These are phyloP conservation scores for Catostylus mosaicus DNA, from an alignment of 30 jellyfish, hydroid and myxozoan species.

Conservation along the genomic window DNA sequence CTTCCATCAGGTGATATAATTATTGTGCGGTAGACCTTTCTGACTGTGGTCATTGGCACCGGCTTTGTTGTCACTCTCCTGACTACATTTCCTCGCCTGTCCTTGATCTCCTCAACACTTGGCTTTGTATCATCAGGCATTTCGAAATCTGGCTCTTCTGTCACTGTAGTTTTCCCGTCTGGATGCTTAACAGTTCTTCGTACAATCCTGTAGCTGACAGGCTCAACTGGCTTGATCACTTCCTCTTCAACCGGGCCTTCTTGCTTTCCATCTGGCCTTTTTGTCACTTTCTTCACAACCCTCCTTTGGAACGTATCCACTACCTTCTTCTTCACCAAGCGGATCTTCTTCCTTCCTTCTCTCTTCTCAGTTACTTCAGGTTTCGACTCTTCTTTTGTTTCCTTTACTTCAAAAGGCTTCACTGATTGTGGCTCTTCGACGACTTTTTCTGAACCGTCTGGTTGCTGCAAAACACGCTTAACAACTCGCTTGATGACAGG, in stretches of 20 bases:
- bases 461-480: slow-evolving; percentile 28
- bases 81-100: slow-evolving; percentile 70
- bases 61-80: slow-evolving; percentile 67
- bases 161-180: slow-evolving; percentile 31
- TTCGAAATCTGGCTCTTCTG: slow-evolving; percentile 58
- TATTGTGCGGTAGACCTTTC: slow-evolving; percentile 28
- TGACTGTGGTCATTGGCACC: slow-evolving; percentile 35
- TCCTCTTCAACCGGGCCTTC: slow-evolving; percentile 67
- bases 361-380: slow-evolving; percentile 63
- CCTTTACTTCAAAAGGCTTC: slow-evolving; percentile 46
- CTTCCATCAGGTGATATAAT: slow-evolving; percentile 36
- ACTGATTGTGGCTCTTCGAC: slow-evolving; percentile 34
- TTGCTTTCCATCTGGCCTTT: slow-evolving; percentile 47
- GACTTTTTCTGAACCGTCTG: slow-evolving; percentile 67
- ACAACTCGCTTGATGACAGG: slow-evolving; percentile 47
- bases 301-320: slow-evolving; percentile 60
- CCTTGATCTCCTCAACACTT: slow-evolving; percentile 67
- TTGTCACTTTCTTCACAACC: slow-evolving; percentile 28
- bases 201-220: slow-evolving; percentile 23
- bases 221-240: slow-evolving; percentile 67
- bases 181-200: slow-evolving; percentile 35
- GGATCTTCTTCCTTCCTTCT: slow-evolving; percentile 47
- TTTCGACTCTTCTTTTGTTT: slow-evolving; percentile 60
- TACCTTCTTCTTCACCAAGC: slow-evolving; percentile 63
- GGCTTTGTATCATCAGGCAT: slow-evolving; percentile 81